Conservation (phyloP, 2,888 invertebrate species). For the Encarsia formosa region DNA sequence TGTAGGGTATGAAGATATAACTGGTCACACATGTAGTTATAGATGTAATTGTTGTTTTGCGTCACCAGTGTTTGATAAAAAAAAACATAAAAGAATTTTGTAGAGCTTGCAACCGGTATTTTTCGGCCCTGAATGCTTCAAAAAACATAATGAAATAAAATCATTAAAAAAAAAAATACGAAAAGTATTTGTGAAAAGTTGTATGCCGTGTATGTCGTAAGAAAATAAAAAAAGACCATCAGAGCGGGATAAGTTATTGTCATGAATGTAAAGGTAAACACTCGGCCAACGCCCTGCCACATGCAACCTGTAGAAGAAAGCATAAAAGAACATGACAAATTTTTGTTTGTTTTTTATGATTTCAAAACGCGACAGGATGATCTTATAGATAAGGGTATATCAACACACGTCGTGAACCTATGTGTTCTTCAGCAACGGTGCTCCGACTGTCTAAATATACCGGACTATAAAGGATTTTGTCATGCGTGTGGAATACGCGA, state of each 20-base stretch:
- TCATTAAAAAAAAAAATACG: not conserved
- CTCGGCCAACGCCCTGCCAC: not conserved
- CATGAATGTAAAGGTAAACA: not conserved
- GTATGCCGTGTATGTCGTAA: not conserved
- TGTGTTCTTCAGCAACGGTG: not conserved
- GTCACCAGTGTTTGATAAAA: not conserved
- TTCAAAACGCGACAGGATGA: not conserved
- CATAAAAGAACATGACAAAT: not conserved
- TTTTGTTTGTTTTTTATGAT: not conserved
- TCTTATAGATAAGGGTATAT: not conserved
- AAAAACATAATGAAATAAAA: not conserved
- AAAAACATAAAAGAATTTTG: not conserved
- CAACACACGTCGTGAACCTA: not conserved
- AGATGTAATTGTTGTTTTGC: not conserved
- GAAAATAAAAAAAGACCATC: not conserved
- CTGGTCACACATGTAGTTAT: not conserved
- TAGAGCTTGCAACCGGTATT: not conserved
- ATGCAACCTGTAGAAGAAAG: not conserved
- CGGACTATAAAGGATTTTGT: not conserved
- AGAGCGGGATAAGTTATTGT: not conserved
- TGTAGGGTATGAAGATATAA: not conserved
- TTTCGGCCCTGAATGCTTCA: not conserved
- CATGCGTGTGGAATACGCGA: not conserved
- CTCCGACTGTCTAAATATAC: not conserved
- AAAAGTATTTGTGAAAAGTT: not conserved